A percentile compares a stretch with the other conserved stretches of the same genome.
Evolutionary conservation across 2,113 vertebrate species (phyloP).

Genomic region (Sylvietta virens): DNA sequence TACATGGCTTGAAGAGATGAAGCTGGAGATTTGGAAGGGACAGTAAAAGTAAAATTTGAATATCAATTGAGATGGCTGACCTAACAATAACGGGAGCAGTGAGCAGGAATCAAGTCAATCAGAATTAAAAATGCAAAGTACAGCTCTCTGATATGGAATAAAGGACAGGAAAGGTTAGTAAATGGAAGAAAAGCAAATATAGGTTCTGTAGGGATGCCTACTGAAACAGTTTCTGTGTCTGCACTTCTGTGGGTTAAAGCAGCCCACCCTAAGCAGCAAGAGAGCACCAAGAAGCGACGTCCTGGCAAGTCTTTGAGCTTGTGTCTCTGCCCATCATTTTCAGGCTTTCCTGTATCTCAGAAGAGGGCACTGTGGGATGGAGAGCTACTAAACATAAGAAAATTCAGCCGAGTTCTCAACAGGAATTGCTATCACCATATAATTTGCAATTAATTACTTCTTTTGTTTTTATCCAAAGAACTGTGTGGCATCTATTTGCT

Average conservation of each 20-base stretch:
- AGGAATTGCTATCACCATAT: conserved; percentile 6
- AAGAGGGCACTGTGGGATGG: conserved; percentile 71
- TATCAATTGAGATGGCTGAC: not conserved
- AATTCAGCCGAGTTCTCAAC: not conserved
- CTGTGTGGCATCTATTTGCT: not conserved
- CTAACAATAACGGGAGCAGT: not conserved
- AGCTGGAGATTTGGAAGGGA: not conserved
- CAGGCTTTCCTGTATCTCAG: conserved; percentile 50
- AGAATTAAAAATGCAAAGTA: not conserved
- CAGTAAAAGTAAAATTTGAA: not conserved
- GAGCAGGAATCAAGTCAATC: not conserved
- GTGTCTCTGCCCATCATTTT: not conserved
- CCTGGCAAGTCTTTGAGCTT: not conserved
- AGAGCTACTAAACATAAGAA: conserved; percentile 37
- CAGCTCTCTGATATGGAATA: not conserved
- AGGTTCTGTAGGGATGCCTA: not conserved
- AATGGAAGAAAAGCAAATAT: not conserved
- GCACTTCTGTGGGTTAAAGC: not conserved
- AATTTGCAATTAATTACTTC: conserved; percentile 63
- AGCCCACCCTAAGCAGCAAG: not conserved
- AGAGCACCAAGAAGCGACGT: not conserved
- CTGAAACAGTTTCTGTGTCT: not conserved
- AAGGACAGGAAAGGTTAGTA: not conserved
- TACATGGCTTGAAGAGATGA: not conserved
- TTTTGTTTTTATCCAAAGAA: conserved; percentile 57